Percentiles rank a stretch among this genome's conserved stretches.
Conservation (phyloP, 2,797 vertebrate species). For the Arctocebus calabarensis region DNA sequence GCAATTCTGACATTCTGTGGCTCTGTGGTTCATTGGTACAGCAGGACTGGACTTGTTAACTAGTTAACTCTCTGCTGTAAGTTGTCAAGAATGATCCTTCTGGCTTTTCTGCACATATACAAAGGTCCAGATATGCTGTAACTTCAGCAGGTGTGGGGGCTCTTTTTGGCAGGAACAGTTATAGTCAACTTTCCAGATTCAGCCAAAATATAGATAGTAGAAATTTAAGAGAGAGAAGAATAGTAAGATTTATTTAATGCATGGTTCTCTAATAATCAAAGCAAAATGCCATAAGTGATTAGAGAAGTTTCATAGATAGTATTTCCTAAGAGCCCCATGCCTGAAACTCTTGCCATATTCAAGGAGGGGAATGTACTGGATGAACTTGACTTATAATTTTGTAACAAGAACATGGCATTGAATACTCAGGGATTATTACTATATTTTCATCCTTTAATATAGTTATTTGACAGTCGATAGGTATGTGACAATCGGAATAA, state of each 20-base stretch:
- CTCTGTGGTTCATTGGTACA: neutral
- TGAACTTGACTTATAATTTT: constrained; percentile 38
- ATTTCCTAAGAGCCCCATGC: constrained; percentile 47
- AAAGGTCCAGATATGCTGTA: constrained; percentile 23
- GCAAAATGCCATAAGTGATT: constrained; percentile 21
- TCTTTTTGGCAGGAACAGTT: neutral
- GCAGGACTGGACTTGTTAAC: neutral
- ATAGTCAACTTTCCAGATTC: constrained; percentile 41
- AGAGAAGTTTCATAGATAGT: constrained; percentile 55
- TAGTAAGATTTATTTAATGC: constrained; percentile 30
- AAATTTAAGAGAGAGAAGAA: constrained; percentile 56
- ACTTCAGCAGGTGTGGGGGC: neutral
- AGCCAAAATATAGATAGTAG: neutral
- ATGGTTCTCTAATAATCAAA: constrained; percentile 45
- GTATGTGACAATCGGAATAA: constrained; percentile 54
- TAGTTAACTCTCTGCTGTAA: neutral
- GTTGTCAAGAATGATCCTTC: neutral
- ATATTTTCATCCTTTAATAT: constrained; percentile 48
- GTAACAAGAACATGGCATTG: constrained; percentile 32
- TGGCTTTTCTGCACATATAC: neutral
- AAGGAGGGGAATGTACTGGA: constrained; percentile 12
- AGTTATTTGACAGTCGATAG: constrained; percentile 53
- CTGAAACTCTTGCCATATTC: constrained; percentile 38
- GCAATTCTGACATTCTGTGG: neutral
- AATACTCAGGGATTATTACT: constrained; percentile 68